Percentiles rank a stretch among this genome's conserved stretches.
Evolutionary conservation across 2,113 vertebrate species (phyloP).

Genomic region (Rafetus swinhoei): DNA sequence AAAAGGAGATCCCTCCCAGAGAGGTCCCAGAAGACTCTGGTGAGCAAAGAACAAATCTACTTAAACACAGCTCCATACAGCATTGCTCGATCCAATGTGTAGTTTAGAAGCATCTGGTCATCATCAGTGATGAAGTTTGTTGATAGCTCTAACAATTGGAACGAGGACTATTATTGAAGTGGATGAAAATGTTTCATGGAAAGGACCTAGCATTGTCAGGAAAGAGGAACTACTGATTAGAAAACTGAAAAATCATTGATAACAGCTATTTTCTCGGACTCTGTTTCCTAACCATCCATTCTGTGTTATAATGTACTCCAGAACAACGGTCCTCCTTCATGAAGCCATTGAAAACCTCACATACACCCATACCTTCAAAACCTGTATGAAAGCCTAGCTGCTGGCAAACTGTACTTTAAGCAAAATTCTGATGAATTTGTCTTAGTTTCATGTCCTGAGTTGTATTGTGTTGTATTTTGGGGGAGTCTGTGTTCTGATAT

Average conservation of each 20-base stretch:
- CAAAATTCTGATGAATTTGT: neutral
- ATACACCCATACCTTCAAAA: neutral
- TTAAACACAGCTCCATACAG: no score
- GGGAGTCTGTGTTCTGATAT: neutral
- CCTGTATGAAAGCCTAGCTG: neutral
- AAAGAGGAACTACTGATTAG: neutral
- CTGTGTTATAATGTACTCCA: neutral
- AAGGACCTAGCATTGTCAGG: neutral
- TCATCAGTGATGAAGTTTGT: neutral
- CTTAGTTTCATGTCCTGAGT: neutral
- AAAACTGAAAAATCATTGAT: fast-evolving
- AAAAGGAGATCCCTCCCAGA: no score
- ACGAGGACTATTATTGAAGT: neutral
- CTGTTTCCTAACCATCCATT: neutral
- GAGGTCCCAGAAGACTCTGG: no score
- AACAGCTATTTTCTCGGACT: neutral
- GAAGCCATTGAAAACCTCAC: neutral
- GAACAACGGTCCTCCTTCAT: neutral
- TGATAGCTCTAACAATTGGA: neutral
- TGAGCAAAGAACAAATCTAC: no score
- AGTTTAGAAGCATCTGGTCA: neutral
- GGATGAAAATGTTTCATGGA: neutral
- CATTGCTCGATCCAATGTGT: neutral
- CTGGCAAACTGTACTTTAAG: neutral
- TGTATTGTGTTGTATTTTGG: neutral